Base-by-base conservation (phyloP, 2,797 vertebrate genomes). In the Balearica regulorum region DNA sequence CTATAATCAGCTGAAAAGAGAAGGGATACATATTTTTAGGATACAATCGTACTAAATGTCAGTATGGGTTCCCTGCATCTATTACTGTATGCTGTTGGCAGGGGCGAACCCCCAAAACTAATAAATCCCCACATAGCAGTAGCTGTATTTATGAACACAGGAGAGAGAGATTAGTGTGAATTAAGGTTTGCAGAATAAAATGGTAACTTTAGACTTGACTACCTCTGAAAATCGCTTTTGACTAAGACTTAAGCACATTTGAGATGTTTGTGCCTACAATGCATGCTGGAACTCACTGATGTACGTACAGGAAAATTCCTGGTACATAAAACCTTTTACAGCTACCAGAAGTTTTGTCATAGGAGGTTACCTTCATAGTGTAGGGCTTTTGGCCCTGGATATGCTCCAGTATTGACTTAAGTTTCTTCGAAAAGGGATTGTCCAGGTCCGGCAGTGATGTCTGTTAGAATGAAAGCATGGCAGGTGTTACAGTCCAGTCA, bases 331-430 rank as follows among this genome's bases (percentile, higher is more conserved):
- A 17, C 2, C 26, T 20, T 81, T 31, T 25, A 54, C 33, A 75
- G 64, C 17, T 80, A 22, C 33, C 0, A 0, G 14, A 35, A 46
- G 29, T 48, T 54, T n/a, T 55, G 16, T 53, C 54, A 26, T 51
- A 76, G 35, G 28, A 43, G 61, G 17, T 70, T 98, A 99, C 99
- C 98, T 99, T 99, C 99, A 99, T 99, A 2, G 99, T 99, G 96
- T 98, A 98, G 6, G 99, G 97, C 88, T 98, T 98, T 93, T 98
- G 98, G 58, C 98, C 98, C 51, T 99, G 98, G 90, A 99, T 97
- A 26, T 72, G 93, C 44, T 87, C 80, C 94, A 99, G 97, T 89
- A 99, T 97, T 90, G 98, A 97, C 64, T 98, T 98, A 35, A 99
- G 87, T 88, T 98, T 99, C 86, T 97, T 98, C 13, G 99, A 99